Base-by-base conservation (phyloP, 2,888 invertebrate species). In the Stenichneumon culpator region DNA sequence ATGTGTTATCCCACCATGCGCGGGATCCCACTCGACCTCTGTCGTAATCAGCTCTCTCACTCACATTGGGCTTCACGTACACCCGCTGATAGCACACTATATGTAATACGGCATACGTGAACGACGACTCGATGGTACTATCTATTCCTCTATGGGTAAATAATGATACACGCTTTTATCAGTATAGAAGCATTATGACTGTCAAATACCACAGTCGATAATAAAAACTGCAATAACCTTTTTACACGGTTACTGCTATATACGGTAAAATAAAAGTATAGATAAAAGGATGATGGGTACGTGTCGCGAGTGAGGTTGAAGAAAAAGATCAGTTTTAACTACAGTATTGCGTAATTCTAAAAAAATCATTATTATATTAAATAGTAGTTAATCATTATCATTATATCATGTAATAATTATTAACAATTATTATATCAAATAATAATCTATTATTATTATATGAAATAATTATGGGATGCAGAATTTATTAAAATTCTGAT, bases 1-100 rank as follows among this genome's bases (percentile, higher is more conserved):
- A 92, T 91, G 85, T 85, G 84, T 65, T 74, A 63, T 79, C 83
- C 79, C 52, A 85, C 72, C 87, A 6, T 22, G 54, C 47, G 22
- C 60, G 39, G 28, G 68, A 16, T 44, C 78, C 57, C 72, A 50
- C 32, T 72, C 81, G 79, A 87, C 79, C 85, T 86, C 84, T 84
- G 73, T 87, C 82, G 63, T 85, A 86, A 86, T 88, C 81, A 28
- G 69, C 72, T 87, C 73, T 63, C 28, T 70, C 77, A 36, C 44
- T 65, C 44, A 3, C 47, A 16, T 60, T 1, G 22, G 54, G 54
- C 25, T 54, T 54, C 25, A 4, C 22, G 57, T 25, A 4, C 25
- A 25, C 25, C 3, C 22, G 57, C 57, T 25, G 57, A 57, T 57
- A 25, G 25, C 22, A 14, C 3, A 3, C 22, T 57, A 25, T 5